A percentile compares a stretch with the other conserved stretches of the same genome.
Evolutionary conservation across 2,797 vertebrate genomes (phyloP).

Genomic region (Hyperoplus lanceolatus): DNA sequence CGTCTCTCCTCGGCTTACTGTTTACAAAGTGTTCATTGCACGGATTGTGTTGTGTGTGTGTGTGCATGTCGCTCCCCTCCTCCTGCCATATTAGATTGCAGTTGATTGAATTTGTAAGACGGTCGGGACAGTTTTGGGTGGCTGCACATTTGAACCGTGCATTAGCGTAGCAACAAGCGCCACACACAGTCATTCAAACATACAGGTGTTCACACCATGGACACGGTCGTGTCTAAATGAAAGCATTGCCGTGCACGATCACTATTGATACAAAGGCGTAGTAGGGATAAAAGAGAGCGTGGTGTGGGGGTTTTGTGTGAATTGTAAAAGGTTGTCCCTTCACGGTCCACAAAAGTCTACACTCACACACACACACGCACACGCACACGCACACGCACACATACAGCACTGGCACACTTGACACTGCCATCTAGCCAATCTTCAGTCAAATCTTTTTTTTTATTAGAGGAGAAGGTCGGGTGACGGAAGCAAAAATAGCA

Average conservation of each 20-base stretch:
- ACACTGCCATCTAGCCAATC: not conserved
- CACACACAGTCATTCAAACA: not conserved
- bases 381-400: not conserved
- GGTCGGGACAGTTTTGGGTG: not conserved
- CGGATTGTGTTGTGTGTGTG: slow-evolving; percentile 4
- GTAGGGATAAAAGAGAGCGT: not conserved
- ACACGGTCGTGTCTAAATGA: not conserved
- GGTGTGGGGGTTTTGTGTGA: not conserved
- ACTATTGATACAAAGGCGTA: not conserved
- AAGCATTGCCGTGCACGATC: not conserved
- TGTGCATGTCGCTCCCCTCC: not conserved
- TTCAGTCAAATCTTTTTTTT: not conserved
- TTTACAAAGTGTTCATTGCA: slow-evolving; percentile 40
- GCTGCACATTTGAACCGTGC: slow-evolving; percentile 12
- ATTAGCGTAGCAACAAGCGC: not conserved
- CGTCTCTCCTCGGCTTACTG: slow-evolving; percentile 25
- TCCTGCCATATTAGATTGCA: slow-evolving; percentile 28
- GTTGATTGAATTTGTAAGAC: slow-evolving; percentile 39
- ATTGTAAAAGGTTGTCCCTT: not conserved
- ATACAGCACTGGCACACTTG: not conserved
- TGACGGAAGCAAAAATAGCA: too few relatives aligned
- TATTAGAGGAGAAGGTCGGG: not conserved
- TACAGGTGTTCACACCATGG: not conserved
- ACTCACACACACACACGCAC: too few relatives aligned
- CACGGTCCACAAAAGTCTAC: not conserved